Evolutionary conservation across 2,113 vertebrate genomes (phyloP), one percentile per base, ranked within the genome.

Genomic region (Nicator chloris): DNA sequence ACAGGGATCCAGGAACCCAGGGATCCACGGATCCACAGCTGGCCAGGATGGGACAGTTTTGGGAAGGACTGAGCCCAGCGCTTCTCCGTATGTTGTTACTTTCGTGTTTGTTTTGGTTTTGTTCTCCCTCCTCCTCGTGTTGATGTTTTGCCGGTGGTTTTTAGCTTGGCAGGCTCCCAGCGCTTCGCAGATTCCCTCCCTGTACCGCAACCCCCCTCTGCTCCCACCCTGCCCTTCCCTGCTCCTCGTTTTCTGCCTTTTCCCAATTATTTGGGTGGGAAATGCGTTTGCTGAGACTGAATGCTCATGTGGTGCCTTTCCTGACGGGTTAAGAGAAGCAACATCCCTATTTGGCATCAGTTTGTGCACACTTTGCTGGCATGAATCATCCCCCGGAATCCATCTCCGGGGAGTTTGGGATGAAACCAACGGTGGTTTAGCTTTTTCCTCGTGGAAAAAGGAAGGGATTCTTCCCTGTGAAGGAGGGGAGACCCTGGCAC

Each of bases 41-140:
- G 56, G 37, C 69, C 86, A 91, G 39, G 68, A 96, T 96, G 96
- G 92, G 33, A 86, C 30, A 4, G 1, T 59, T 40, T 7, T 4
- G 59, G 72, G 10, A 66, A 81, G 69, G 65, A 92, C 65, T 0
- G 35, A 94, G 81, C 81, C 51, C 72, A 2, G 27, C 14, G 2
- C 82, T 92, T 96, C 92, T 96, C 92, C 3, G 93, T 94, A 95
- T 1, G 96, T 96, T 1, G 96, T 96, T 47, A 35, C 81, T 66
- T 77, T 57, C 3, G 7, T 2, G 11, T 26, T 75, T 8, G 4
- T 13, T 63, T 26, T 7, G 19, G 17, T 51, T 61, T 13, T 4
- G 9, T 5, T 17, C 7, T 18, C 8, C 26, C 15, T 21, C 5
- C 33, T 3, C 11, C 26, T 6, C 2, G 1, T 6, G 76, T 24